These are phyloP conservation scores for Climacteris rufus DNA, from an alignment of 2,113 vertebrate species.

Conservation along the genomic window DNA sequence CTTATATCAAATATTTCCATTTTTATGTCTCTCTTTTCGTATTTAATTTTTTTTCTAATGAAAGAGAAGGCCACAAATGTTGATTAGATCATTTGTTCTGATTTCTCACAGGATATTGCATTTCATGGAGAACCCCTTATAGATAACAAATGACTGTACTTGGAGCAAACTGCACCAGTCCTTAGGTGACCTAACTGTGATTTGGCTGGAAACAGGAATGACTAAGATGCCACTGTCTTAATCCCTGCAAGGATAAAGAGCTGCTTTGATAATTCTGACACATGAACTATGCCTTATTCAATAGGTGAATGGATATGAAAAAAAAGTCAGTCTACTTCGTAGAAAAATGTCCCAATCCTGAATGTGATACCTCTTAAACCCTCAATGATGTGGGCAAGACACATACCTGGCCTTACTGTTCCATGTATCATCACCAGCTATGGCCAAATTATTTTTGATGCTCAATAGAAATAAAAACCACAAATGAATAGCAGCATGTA, in stretches of 20 bases:
- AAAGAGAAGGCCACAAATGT: background rate
- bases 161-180: background rate
- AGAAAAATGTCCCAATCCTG: background rate
- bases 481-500: background rate
- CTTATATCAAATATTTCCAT: background rate
- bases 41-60: background rate
- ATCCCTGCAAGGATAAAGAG: background rate
- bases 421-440: background rate
- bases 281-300: background rate
- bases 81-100: background rate
- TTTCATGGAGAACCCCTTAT: background rate
- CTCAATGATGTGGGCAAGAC: background rate
- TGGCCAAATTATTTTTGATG: background rate
- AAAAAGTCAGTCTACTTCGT: background rate
- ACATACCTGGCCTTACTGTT: background rate
- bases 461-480: background rate
- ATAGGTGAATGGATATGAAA: background rate
- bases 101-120: background rate
- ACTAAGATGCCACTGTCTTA: background rate
- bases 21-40: background rate
- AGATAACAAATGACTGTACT: background rate
- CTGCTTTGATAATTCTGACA: background rate
- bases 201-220: background rate
- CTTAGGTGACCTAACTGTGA: background rate
- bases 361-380: background rate